These are phyloP conservation scores for Aythya fuligula DNA, from an alignment of 2,797 vertebrate species.

Conservation along the genomic window DNA sequence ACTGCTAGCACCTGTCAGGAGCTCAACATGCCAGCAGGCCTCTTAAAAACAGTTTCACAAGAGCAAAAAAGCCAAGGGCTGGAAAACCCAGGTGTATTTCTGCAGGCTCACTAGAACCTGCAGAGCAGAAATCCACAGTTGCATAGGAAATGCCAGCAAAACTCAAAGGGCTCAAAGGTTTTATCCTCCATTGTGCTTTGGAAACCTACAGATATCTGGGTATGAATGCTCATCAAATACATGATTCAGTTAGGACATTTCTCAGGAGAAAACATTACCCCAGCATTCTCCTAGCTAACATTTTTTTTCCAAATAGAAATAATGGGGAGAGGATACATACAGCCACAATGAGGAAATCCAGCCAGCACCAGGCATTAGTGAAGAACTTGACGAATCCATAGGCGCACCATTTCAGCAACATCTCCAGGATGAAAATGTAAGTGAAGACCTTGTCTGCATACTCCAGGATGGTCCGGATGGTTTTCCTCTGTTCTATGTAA, in stretches of 20 bases:
- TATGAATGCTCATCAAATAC: background rate
- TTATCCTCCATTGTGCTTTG: background rate
- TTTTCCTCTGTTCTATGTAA: slow-evolving; percentile 98
- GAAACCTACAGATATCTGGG: background rate
- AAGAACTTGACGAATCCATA: slow-evolving; percentile 99
- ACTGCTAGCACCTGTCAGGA: background rate
- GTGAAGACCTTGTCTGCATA: slow-evolving; percentile 98
- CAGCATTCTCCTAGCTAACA: background rate
- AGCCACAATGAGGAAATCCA: slow-evolving; percentile 99
- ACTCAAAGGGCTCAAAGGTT: background rate
- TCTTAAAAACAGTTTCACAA: background rate
- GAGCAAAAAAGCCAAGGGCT: background rate
- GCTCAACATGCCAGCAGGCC: background rate
- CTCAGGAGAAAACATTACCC: background rate
- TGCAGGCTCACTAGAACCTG: background rate
- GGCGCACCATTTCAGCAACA: slow-evolving; percentile 98
- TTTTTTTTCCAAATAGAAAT: background rate
- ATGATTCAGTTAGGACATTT: background rate
- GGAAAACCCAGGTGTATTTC: background rate
- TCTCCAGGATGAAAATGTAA: slow-evolving; percentile 99
- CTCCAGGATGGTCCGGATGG: slow-evolving; percentile 90
- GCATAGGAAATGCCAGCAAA: background rate
- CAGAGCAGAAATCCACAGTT: background rate
- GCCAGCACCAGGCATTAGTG: slow-evolving; percentile 99
- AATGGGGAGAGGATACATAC: slow-evolving; percentile 86